These are phyloP conservation scores for Agrotis segetum DNA, from an alignment of 2,888 invertebrate species.

Conservation along the genomic window DNA sequence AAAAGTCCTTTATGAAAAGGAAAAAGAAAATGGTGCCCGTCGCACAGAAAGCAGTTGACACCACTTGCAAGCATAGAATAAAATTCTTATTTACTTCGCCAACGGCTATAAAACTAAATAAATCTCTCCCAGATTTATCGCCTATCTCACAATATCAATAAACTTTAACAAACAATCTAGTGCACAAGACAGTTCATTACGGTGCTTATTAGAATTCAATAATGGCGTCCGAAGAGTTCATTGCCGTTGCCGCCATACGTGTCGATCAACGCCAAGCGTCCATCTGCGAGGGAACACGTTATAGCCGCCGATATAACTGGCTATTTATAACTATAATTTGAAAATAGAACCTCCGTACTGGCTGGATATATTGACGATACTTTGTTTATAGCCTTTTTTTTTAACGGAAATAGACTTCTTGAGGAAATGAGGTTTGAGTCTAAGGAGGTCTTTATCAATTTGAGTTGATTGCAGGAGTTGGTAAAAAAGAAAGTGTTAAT, in stretches of 20 bases:
- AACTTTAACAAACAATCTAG: slow-evolving; percentile 51
- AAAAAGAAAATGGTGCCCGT: neutral
- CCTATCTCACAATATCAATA: slow-evolving; percentile 24
- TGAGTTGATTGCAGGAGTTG: neutral
- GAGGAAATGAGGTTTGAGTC: neutral
- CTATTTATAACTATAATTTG: slow-evolving; percentile 60
- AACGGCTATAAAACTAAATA: slow-evolving; percentile 1
- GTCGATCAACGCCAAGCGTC: slow-evolving; percentile 61
- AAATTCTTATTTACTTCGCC: neutral
- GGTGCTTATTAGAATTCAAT: slow-evolving; percentile 72
- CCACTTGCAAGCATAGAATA: neutral
- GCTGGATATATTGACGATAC: slow-evolving; percentile 25
- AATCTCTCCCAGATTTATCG: slow-evolving; percentile 22
- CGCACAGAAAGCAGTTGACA: neutral
- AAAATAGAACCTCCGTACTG: slow-evolving; percentile 55
- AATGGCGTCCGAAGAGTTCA: slow-evolving; percentile 69
- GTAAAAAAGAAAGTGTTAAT: neutral
- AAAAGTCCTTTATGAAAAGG: neutral
- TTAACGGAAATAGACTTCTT: slow-evolving; percentile 18
- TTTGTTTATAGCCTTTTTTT: slow-evolving; percentile 30
- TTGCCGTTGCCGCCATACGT: slow-evolving; percentile 70
- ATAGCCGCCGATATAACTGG: slow-evolving; percentile 41
- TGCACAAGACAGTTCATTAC: slow-evolving; percentile 60
- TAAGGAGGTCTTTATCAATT: neutral
- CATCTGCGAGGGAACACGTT: slow-evolving; percentile 55